Evolutionary conservation across 2,888 invertebrate genomes (phyloP), one percentile per base, ranked within the genome.

Genomic region (Ligdia adustata): DNA sequence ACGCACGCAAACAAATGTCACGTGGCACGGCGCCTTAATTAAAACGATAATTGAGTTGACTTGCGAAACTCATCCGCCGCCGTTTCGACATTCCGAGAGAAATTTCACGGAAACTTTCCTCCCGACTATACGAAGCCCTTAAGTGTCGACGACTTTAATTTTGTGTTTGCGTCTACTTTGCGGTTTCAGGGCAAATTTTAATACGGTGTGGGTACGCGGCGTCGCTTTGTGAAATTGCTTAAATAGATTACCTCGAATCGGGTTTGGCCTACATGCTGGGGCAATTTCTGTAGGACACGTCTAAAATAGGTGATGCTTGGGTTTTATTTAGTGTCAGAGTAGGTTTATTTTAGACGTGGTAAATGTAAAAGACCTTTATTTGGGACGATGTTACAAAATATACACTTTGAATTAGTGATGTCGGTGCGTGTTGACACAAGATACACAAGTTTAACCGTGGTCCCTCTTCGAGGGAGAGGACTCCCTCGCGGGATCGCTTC

Each of bases 41-140:
- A 90, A 90, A 90, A 90, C 89, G 89, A 89, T 90, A 90, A 90
- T 90, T 90, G 89, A 89, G 89, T 90, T 88, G 89, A 90, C 88
- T 89, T 84, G 87, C 79, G 87, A 88, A 90, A 88, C 85, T 88
- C 87, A 84, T 83, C 86, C 88, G 86, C 86, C 88, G 86, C 87
- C 88, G 85, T 89, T 89, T 87, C 85, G 80, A 82, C 85, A 87
- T 88, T 84, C 84, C 80, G 72, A 75, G 82, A 77, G 87, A 82
- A 88, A 84, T 82, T 88, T 87, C 82, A 79, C 78, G 78, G 78
- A 82, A 82, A 79, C 80, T 79, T 82, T 82, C 84, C 83, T 81
- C 72, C 75, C 78, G 86, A 88, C 83, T 87, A n/a, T n/a, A 84
- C 84, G 86, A 79, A 79, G 80, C 85, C 82, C 81, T 84, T 82